phyloP scores from a whole-genome alignment of 2,113 vertebrate genomes.

The Ailurus styani region DNA sequence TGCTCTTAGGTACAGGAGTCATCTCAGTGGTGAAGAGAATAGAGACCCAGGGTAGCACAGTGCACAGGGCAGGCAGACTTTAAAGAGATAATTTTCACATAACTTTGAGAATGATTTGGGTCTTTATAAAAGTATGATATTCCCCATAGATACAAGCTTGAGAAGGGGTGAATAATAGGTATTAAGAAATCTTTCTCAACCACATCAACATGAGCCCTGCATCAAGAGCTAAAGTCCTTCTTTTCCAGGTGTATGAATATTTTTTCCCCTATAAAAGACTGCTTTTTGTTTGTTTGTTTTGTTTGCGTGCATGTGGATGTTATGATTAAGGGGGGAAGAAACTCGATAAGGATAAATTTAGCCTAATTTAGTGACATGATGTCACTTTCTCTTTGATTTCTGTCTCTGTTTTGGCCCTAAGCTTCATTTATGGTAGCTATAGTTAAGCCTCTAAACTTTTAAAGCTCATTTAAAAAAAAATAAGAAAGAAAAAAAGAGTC shows the following conservation, averaged over 20 bases:
- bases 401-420: neutral
- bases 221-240: neutral
- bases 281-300: neutral
- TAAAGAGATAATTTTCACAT: conserved; percentile 35
- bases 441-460: conserved; percentile 3
- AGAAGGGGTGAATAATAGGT: neutral
- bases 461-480: neutral
- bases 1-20: conserved; percentile 49
- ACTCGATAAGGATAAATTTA: neutral
- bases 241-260: neutral
- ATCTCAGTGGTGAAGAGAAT: conserved; percentile 63
- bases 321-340: neutral
- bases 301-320: neutral
- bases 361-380: neutral
- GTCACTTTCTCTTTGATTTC: neutral
- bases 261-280: neutral
- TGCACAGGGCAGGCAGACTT: neutral
- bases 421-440: neutral
- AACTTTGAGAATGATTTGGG: neutral
- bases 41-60: conserved; percentile 21
- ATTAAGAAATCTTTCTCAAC: neutral
- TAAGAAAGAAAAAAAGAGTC: neutral
- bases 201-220: neutral
- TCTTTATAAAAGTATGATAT: neutral
- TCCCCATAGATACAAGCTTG: neutral